A percentile compares a stretch with the other conserved stretches of the same genome.
Conservation (phyloP, 64 coral and sea anemone species). For the Hydrozoanthus tunicans region DNA sequence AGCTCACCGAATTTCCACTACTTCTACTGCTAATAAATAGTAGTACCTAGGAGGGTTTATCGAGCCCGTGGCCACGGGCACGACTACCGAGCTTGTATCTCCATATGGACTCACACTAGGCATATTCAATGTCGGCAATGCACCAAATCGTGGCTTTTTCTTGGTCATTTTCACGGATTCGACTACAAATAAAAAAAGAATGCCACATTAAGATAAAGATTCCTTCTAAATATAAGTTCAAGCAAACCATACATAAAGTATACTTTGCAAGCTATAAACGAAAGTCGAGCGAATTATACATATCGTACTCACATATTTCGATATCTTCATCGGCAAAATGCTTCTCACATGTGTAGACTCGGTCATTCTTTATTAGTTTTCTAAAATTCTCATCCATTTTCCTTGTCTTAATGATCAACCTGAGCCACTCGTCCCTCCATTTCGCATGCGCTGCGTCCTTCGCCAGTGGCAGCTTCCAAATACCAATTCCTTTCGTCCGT, state of each 20-base stretch:
- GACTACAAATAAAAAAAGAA: not conserved
- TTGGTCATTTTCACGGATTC: not conserved
- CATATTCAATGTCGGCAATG: not conserved
- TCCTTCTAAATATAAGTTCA: not conserved
- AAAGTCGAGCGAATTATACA: not conserved
- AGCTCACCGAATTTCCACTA: not conserved
- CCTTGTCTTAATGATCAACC: not conserved
- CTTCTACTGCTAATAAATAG: not conserved
- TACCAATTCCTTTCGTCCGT: not conserved
- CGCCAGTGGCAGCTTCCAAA: not conserved
- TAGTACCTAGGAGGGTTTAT: not conserved
- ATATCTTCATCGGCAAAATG: not conserved
- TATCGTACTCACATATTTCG: constrained; percentile 20
- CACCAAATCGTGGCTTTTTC: not conserved
- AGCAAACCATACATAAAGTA: not conserved
- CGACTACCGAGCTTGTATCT: not conserved
- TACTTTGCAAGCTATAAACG: not conserved
- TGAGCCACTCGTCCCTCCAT: not conserved
- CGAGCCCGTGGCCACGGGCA: not conserved
- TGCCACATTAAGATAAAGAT: not conserved
- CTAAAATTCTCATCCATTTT: not conserved
- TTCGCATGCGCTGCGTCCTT: not conserved
- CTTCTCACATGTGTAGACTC: constrained; percentile 1
- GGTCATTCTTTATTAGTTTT: not conserved
- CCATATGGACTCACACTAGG: not conserved